Conservation (phyloP, 2,888 invertebrate genomes). For the Perizoma flavofasciatum region DNA sequence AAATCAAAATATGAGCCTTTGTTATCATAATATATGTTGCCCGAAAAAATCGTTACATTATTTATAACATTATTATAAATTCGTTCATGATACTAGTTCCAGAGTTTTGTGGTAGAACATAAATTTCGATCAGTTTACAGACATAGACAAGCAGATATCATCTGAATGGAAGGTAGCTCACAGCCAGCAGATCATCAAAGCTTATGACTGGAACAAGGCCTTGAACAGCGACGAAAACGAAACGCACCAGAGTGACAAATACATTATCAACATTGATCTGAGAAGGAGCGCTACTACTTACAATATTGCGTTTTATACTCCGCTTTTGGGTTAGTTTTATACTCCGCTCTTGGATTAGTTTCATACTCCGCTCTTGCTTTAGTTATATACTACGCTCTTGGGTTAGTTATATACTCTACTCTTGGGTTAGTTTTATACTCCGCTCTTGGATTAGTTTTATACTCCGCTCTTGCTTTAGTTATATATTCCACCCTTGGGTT, state of each 20-base stretch:
- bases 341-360: neutral
- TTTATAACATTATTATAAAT: no score
- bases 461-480: no score
- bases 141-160: slow-evolving; percentile 51
- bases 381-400: no score
- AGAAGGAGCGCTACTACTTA: slow-evolving; percentile 59
- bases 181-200: slow-evolving; percentile 39
- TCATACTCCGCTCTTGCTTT: neutral
- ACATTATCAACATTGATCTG: slow-evolving; percentile 53
- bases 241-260: slow-evolving; percentile 58
- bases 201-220: slow-evolving; percentile 48
- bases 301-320: slow-evolving; percentile 72
- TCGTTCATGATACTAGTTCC: no score
- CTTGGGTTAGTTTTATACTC: no score
- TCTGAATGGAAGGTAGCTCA: slow-evolving; percentile 58
- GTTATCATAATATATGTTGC: no score
- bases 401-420: no score
- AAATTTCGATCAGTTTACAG: slow-evolving; percentile 52
- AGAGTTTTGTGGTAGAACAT: no score
- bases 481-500: no score
- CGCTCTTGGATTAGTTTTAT: no score
- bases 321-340: slow-evolving; percentile 62
- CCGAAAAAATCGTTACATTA: no score
- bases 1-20: no score
- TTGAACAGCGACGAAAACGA: slow-evolving; percentile 47